These are phyloP conservation scores for Numenius arquata DNA, from an alignment of 2,113 vertebrate genomes.

Conservation along the genomic window DNA sequence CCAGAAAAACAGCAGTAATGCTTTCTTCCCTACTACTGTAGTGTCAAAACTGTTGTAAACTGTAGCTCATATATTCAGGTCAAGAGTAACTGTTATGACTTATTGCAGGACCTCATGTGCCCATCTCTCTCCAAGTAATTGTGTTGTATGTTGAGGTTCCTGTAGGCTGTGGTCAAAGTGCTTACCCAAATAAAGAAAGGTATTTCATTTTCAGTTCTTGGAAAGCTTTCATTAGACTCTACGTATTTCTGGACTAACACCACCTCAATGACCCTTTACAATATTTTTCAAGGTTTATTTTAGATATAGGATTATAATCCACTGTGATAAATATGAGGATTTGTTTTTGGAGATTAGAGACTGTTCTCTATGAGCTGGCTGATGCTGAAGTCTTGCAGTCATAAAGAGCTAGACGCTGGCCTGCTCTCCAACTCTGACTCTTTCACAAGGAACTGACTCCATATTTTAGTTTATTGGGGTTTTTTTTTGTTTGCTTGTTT, in stretches of 20 bases:
- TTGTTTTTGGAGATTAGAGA: neutral
- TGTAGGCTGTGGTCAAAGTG: neutral
- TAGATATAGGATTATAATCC: neutral
- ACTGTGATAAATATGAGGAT: neutral
- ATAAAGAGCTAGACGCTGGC: neutral
- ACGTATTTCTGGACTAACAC: neutral
- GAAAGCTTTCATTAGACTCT: neutral
- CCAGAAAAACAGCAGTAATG: neutral
- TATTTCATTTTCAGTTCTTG: neutral
- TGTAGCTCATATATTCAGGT: neutral
- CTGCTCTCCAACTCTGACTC: neutral
- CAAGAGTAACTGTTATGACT: neutral
- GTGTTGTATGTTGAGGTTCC: neutral
- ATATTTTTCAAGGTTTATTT: neutral
- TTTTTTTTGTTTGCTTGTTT: neutral
- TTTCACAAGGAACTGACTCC: neutral
- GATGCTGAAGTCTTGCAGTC: neutral
- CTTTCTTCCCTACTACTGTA: neutral
- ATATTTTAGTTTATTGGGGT: neutral
- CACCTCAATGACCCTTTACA: neutral
- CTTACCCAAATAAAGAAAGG: neutral
- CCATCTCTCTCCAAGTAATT: neutral
- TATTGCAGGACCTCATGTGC: neutral
- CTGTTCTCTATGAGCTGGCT: neutral
- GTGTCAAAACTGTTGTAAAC: neutral